phyloP scores from a whole-genome alignment of 2,113 vertebrate species.

The Tupaia chinensis region DNA sequence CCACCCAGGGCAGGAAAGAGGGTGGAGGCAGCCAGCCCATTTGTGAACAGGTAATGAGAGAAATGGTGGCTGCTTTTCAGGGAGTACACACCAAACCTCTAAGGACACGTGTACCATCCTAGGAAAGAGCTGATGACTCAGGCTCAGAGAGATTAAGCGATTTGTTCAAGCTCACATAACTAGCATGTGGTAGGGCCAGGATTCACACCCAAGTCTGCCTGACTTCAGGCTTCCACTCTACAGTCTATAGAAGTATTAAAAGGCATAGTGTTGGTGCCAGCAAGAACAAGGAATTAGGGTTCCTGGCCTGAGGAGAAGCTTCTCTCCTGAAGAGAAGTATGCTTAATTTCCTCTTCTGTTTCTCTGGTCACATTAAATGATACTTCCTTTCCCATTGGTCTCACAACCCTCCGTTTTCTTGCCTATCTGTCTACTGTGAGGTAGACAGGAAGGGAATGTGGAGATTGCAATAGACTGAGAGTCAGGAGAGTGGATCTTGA shows the following conservation, averaged over 20 bases:
- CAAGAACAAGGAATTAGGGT: too few relatives aligned
- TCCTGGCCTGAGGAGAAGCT: not conserved
- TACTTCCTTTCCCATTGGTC: not conserved
- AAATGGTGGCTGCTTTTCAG: too few relatives aligned
- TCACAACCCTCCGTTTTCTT: not conserved
- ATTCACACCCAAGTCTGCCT: not conserved
- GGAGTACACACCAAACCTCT: not conserved
- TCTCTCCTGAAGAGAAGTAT: too few relatives aligned
- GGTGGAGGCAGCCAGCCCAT: fast-evolving
- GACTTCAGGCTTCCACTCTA: not conserved
- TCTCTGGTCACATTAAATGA: not conserved
- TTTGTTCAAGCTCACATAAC: not conserved
- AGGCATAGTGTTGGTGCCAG: too few relatives aligned
- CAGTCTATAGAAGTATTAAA: not conserved
- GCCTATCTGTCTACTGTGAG: not conserved
- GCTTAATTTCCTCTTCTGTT: not conserved
- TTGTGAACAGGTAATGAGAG: not conserved
- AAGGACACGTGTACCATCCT: not conserved
- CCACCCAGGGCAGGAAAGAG: not conserved
- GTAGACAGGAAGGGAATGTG: not conserved
- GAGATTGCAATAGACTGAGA: too few relatives aligned
- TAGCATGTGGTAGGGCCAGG: not conserved
- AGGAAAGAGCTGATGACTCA: not conserved
- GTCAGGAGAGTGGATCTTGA: not conserved
- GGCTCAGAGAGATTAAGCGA: not conserved